Base-by-base conservation (phyloP, 2,797 vertebrate species). In the Dendrocincla tyrannina region DNA sequence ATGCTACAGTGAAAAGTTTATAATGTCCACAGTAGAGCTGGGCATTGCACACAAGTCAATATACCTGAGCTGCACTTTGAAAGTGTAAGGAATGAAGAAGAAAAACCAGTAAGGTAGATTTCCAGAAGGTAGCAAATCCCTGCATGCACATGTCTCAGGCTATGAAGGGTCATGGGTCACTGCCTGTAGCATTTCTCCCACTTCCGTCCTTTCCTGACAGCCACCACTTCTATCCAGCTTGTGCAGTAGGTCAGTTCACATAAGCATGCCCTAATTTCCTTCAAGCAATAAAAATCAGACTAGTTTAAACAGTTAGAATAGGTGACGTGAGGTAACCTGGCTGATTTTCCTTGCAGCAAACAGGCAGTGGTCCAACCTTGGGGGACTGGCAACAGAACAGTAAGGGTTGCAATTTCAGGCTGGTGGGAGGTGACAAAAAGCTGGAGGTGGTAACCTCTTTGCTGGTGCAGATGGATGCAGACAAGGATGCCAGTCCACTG, bases 381-480 rank as follows among this genome's bases (percentile, higher is more conserved):
- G 56, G 91, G 63, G 47, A 53, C 0, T 78, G 59, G 74, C 75
- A 95, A 91, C 46, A 82, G 55, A 96, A 85, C 50, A 85, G 63
- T 6, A 78, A 88, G 39, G n/a, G 58, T 72, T 69, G 68, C 28
- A 62, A 81, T 49, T 83, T 90, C 69, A 91, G 59, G 33, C 63
- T 87, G 39, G 87, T 89, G 33, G 75, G 85, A 93, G 60, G 87
- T 79, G 70, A 79, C 66, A 67, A 68, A 83, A 91, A 91, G 46
- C 59, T 90, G 80, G 59, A 91, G 63, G 91, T 82, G 86, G 84
- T 82, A 80, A 92, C 76, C 75, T 89, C 78, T 80, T 70, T 1
- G 6, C n/a, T 68, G 24, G 46, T 79, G 76, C 76, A 89, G 85
- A 91, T 53, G 44, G 82, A 79, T 70, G 52, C 41, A 93, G 42